Conservation (phyloP, 2,888 invertebrate species). For the Steinernema hermaphroditum region DNA sequence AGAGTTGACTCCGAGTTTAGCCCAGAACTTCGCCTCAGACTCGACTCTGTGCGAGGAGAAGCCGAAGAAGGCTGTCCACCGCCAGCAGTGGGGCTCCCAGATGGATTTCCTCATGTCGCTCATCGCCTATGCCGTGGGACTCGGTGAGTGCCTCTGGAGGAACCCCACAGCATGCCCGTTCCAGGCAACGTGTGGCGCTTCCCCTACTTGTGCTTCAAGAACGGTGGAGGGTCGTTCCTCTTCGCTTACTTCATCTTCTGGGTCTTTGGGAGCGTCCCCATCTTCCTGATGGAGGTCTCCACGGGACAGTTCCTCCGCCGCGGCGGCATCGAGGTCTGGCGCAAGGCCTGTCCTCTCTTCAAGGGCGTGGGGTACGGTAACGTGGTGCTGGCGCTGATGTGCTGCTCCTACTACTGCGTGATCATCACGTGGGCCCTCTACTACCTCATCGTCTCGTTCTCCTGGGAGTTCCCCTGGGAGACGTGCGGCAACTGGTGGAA, state of each 20-base stretch:
- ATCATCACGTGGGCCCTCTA: slow-evolving; percentile 41
- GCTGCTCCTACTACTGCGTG: slow-evolving; percentile 41
- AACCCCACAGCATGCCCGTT: neutral
- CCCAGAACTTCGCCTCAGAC: neutral
- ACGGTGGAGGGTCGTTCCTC: slow-evolving; percentile 42
- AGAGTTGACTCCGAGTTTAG: neutral
- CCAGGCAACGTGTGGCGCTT: slow-evolving; percentile 39
- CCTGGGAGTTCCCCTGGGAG: slow-evolving; percentile 35
- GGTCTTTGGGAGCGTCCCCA: slow-evolving; percentile 38
- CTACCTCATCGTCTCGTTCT: slow-evolving; percentile 40
- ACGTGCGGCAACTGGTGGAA: slow-evolving; percentile 33
- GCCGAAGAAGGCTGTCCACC: slow-evolving; percentile 18
- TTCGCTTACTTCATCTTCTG: slow-evolving; percentile 38
- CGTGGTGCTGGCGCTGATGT: slow-evolving; percentile 37
- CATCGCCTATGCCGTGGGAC: slow-evolving; percentile 40
- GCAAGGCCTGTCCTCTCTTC: slow-evolving; percentile 41
- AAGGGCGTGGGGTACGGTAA: slow-evolving; percentile 40
- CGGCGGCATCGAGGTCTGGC: slow-evolving; percentile 42
- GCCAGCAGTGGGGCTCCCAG: slow-evolving; percentile 35
- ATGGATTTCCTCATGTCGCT: slow-evolving; percentile 41
- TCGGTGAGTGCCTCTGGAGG: slow-evolving; percentile 27
- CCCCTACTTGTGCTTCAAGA: slow-evolving; percentile 41
- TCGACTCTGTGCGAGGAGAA: slow-evolving; percentile 7
- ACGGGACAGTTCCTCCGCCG: slow-evolving; percentile 39
- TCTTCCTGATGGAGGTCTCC: slow-evolving; percentile 42